Percentiles rank a stretch among this genome's conserved stretches.
Evolutionary conservation across 2,797 vertebrate genomes (phyloP).

Genomic region (Eutrigla gurnardus): DNA sequence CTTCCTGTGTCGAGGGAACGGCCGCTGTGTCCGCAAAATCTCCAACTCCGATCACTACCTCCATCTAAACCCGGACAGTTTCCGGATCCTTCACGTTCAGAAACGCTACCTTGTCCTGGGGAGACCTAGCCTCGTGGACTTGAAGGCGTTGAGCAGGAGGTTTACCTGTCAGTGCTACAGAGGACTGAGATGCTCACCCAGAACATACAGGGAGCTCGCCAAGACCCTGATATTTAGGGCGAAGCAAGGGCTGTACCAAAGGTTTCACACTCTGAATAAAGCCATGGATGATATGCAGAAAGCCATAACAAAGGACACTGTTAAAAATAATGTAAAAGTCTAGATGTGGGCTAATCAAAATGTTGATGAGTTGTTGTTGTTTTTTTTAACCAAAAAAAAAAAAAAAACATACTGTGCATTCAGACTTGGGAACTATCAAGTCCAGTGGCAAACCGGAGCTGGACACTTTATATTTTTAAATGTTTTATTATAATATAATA

Average conservation of each 20-base stretch:
- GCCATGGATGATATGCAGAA: slow-evolving; percentile 31
- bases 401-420: not conserved
- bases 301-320: slow-evolving; percentile 21
- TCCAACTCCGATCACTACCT: slow-evolving; percentile 86
- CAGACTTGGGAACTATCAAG: not conserved
- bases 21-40: slow-evolving; percentile 83
- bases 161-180: slow-evolving; percentile 86
- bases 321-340: slow-evolving; percentile 29
- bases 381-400: slow-evolving; percentile 1
- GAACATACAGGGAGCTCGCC: slow-evolving; percentile 49
- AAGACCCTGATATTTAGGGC: slow-evolving; percentile 50
- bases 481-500: not conserved
- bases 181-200: slow-evolving; percentile 73
- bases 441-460: not conserved
- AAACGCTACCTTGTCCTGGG: slow-evolving; percentile 79
- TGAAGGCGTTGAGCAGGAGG: slow-evolving; percentile 73
- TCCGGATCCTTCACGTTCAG: slow-evolving; percentile 73
- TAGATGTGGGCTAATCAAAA: slow-evolving; percentile 1
- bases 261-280: slow-evolving; percentile 45
- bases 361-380: not conserved
- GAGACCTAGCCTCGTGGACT: slow-evolving; percentile 77
- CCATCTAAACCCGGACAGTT: slow-evolving; percentile 83
- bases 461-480: not conserved
- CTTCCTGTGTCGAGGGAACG: slow-evolving; percentile 83
- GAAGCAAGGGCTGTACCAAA: slow-evolving; percentile 46